Conservation (phyloP, 1,140 invertebrate species). For the Acromyrmex heyeri region DNA sequence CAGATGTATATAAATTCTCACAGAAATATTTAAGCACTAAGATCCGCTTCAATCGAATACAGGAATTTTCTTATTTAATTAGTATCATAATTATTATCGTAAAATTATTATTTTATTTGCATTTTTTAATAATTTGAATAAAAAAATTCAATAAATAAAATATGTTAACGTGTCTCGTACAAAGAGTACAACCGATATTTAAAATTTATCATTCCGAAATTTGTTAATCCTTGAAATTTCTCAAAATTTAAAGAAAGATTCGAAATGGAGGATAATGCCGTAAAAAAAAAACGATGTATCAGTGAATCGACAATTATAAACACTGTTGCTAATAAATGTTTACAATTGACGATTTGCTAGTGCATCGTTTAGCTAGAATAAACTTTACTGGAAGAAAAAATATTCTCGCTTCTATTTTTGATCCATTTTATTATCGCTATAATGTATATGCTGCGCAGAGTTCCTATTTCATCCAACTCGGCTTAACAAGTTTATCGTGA, state of each 20-base stretch:
- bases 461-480: not conserved
- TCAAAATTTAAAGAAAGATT: not conserved
- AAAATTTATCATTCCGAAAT: not conserved
- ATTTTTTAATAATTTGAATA: slow-evolving; percentile 1
- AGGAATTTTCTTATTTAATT: too few species aligned
- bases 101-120: not conserved
- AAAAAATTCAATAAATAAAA: not conserved
- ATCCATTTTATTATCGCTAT: not conserved
- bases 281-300: not conserved
- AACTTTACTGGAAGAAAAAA: not conserved
- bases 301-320: not conserved
- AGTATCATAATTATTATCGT: not conserved
- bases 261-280: not conserved
- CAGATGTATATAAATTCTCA: too few species aligned
- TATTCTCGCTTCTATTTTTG: too few species aligned
- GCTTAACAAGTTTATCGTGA: not conserved
- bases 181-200: not conserved
- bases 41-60: too few species aligned
- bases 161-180: not conserved
- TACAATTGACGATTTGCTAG: too few species aligned
- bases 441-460: not conserved
- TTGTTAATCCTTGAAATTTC: not conserved
- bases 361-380: not conserved
- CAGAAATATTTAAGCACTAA: too few species aligned
- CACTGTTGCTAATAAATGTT: too few species aligned